A percentile compares a stretch with the other conserved stretches of the same genome.
Conservation (phyloP, 2,888 invertebrate genomes). For the Pandemis heparana region DNA sequence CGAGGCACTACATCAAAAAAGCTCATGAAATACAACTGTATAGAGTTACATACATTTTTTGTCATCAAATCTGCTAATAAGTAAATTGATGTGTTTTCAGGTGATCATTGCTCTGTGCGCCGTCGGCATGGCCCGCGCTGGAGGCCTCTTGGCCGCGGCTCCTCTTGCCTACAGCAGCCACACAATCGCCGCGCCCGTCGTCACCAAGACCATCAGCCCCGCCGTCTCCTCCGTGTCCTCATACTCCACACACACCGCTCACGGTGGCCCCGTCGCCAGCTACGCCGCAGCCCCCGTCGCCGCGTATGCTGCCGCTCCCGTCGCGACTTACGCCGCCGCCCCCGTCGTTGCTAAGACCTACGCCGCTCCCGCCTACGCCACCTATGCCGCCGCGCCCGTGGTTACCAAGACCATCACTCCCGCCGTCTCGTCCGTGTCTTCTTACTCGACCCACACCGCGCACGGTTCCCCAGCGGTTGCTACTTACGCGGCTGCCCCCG, state of each 20-base stretch:
- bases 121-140: constrained; percentile 86
- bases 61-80: neutral
- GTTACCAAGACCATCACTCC: constrained; percentile 48
- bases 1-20: neutral
- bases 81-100: constrained; percentile 59
- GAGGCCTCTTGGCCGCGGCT: constrained; percentile 76
- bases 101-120: constrained; percentile 86
- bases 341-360: constrained; percentile 59
- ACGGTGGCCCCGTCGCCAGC: constrained; percentile 44
- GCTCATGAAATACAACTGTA: no score
- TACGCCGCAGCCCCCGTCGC: constrained; percentile 65
- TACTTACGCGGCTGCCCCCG: constrained; percentile 48
- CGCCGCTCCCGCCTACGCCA: constrained; percentile 55
- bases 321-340: constrained; percentile 52
- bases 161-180: constrained; percentile 73
- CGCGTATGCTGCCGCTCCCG: constrained; percentile 39
- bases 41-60: neutral
- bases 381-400: constrained; percentile 42
- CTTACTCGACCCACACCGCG: constrained; percentile 47
- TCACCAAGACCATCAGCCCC: constrained; percentile 71
- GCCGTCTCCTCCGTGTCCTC: constrained; percentile 64
- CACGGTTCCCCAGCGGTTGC: constrained; percentile 51
- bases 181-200: constrained; percentile 65
- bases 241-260: constrained; percentile 56
- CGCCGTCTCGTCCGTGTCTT: constrained; percentile 46